Percentiles rank a stretch among this genome's conserved stretches.
Conservation (phyloP, 2,113 vertebrate genomes). For the Triplophysa dalaica region DNA sequence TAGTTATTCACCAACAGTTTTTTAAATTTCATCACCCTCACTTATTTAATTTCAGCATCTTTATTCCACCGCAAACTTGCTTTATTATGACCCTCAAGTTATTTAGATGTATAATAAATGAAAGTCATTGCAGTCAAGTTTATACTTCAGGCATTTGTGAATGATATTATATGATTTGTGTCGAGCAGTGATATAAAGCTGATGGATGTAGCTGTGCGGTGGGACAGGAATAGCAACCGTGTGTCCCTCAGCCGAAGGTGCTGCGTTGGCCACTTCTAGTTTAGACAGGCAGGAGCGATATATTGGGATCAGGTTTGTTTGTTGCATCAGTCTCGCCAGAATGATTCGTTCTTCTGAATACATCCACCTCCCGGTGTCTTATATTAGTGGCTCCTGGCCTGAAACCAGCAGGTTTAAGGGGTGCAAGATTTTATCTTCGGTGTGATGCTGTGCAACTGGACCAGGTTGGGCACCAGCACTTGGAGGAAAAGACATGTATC, state of each 20-base stretch:
- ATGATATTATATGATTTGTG: not conserved
- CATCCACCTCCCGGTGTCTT: not conserved
- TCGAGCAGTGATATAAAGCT: not conserved
- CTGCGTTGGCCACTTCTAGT: not conserved
- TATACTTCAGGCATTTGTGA: not conserved
- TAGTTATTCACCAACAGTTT: no score
- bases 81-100: not conserved
- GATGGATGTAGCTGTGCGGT: not conserved
- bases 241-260: not conserved
- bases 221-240: not conserved
- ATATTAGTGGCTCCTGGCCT: not conserved
- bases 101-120: constrained; percentile 5
- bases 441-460: no score
- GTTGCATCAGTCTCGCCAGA: not conserved
- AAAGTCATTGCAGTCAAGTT: not conserved
- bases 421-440: not conserved
- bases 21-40: no score
- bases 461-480: no score
- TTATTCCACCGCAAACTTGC: no score
- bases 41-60: no score
- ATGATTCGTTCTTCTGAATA: not conserved
- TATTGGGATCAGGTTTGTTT: not conserved
- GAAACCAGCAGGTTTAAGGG: not conserved
- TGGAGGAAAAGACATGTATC: no score
- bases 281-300: not conserved